These are phyloP conservation scores for Lacanobia oleracea DNA, from an alignment of 2,888 invertebrate species.

Conservation along the genomic window DNA sequence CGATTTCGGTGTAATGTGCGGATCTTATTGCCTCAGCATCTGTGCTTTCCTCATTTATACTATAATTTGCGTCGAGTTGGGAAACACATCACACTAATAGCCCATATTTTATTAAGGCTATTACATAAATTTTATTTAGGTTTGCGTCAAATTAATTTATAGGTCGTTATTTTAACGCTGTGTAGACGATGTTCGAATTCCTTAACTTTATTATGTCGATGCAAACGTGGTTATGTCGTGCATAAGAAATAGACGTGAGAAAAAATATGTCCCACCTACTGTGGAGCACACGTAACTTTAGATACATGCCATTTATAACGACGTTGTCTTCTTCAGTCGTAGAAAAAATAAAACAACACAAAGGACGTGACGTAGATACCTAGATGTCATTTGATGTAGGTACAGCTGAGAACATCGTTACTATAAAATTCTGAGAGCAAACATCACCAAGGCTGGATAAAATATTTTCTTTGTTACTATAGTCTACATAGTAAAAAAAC, in stretches of 20 bases:
- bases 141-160: constrained; percentile 69
- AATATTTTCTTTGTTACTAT: constrained; percentile 56
- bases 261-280: not conserved
- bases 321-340: constrained; percentile 10
- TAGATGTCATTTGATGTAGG: constrained; percentile 26
- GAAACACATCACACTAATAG: constrained; percentile 78
- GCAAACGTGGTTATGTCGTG: constrained; percentile 9
- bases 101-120: constrained; percentile 71
- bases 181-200: constrained; percentile 59
- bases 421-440: constrained; percentile 46
- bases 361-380: constrained; percentile 22
- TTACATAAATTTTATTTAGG: constrained; percentile 71
- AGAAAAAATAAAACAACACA: constrained; percentile 34
- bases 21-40: constrained; percentile 80
- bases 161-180: constrained; percentile 62
- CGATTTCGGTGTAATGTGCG: constrained; percentile 73
- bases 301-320: constrained; percentile 24
- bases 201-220: constrained; percentile 39
- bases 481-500: constrained; percentile 55
- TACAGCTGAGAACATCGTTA: constrained; percentile 33
- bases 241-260: not conserved
- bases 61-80: constrained; percentile 79
- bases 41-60: constrained; percentile 81
- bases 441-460: constrained; percentile 47
- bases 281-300: constrained; percentile 3